A percentile compares a stretch with the other conserved stretches of the same genome.
Conservation (phyloP, 2,888 invertebrate species). For the Lasioglossum marginatum region DNA sequence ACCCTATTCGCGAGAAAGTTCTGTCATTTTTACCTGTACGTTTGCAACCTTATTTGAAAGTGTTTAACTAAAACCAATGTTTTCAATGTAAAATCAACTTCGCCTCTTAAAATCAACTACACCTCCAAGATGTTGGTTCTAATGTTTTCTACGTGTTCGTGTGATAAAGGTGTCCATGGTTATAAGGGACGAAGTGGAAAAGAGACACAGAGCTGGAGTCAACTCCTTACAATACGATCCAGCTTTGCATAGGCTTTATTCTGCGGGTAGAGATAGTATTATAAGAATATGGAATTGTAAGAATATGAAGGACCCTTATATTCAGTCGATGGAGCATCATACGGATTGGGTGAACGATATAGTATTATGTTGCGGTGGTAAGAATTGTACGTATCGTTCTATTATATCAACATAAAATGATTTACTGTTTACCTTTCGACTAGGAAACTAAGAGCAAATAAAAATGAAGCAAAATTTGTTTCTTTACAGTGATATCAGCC, state of each 20-base stretch:
- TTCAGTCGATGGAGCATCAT: slow-evolving; percentile 99
- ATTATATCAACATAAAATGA: neutral
- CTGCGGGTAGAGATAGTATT: slow-evolving; percentile 98
- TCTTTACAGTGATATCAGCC: slow-evolving; percentile 96
- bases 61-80: neutral
- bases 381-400: slow-evolving; percentile 89
- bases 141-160: slow-evolving; percentile 13
- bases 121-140: neutral
- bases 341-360: slow-evolving; percentile 99
- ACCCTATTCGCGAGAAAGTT: neutral
- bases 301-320: slow-evolving; percentile 90
- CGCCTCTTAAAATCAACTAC: no score
- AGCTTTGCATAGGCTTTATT: slow-evolving; percentile 94
- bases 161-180: slow-evolving; percentile 95
- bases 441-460: neutral
- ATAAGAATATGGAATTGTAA: slow-evolving; percentile 94
- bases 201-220: slow-evolving; percentile 97
- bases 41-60: neutral
- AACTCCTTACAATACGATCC: slow-evolving; percentile 98
- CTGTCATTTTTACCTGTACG: neutral
- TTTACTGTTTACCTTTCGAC: neutral
- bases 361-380: slow-evolving; percentile 97
- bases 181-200: slow-evolving; percentile 97
- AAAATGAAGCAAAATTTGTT: neutral
- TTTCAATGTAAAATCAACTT: neutral